These are phyloP conservation scores for Drosophila subpulchrella DNA, from an alignment of 1,140 invertebrate genomes.

Conservation along the genomic window DNA sequence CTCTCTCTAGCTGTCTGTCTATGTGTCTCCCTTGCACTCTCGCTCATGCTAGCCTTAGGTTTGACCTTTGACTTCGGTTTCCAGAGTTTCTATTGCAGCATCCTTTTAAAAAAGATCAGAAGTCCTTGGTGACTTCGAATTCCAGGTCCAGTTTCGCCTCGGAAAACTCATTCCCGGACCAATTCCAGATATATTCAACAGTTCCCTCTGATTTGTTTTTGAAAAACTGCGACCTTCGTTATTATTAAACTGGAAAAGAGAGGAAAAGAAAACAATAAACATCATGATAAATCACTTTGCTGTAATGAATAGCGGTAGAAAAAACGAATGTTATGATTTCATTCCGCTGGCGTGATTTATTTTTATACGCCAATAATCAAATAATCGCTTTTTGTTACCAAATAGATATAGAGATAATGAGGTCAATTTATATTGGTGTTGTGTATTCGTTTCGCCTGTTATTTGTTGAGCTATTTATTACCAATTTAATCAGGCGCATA, in stretches of 20 bases:
- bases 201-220: slow-evolving; percentile 12
- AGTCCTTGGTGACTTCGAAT: slow-evolving; percentile 47
- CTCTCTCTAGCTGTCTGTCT: slow-evolving; percentile 51
- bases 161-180: slow-evolving; percentile 55
- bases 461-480: slow-evolving; percentile 14
- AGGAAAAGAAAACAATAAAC: slow-evolving; percentile 24
- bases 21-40: slow-evolving; percentile 54
- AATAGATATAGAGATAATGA: slow-evolving; percentile 17
- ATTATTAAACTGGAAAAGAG: slow-evolving; percentile 64
- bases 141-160: slow-evolving; percentile 52
- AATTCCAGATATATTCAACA: slow-evolving; percentile 19
- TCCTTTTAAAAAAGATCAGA: slow-evolving; percentile 38
- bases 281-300: slow-evolving; percentile 38
- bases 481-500: background rate
- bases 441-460: background rate
- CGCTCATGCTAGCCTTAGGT: slow-evolving; percentile 38
- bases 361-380: slow-evolving; percentile 26
- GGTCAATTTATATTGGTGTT: slow-evolving; percentile 11
- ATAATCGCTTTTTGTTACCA: slow-evolving; percentile 14
- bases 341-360: slow-evolving; percentile 17
- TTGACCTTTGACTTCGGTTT: slow-evolving; percentile 41
- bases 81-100: slow-evolving; percentile 30
- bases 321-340: slow-evolving; percentile 51
- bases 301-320: slow-evolving; percentile 20
- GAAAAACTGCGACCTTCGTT: slow-evolving; percentile 56